A percentile compares a stretch with the other conserved stretches of the same genome.
phyloP scores from a whole-genome alignment of 2,888 invertebrate species.

The Trachelus tabidus region DNA sequence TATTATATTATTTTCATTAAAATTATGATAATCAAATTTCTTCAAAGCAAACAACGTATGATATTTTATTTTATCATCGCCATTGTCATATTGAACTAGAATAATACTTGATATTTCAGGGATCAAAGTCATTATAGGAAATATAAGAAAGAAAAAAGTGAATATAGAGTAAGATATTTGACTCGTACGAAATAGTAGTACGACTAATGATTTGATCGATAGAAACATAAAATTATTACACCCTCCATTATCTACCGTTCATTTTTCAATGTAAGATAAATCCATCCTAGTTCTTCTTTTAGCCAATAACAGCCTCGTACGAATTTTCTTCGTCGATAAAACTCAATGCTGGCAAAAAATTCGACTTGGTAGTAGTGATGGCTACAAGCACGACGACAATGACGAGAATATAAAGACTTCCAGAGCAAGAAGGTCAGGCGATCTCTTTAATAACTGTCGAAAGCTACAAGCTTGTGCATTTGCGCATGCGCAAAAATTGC shows the following conservation, averaged over 20 bases:
- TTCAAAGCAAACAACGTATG: neutral
- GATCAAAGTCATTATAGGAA: neutral
- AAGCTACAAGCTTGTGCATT: neutral
- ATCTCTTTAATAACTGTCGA: neutral
- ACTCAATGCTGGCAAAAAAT: neutral
- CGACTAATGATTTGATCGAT: neutral
- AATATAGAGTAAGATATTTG: neutral
- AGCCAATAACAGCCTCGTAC: neutral
- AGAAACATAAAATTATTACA: neutral
- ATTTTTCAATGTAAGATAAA: neutral
- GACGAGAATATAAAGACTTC: neutral
- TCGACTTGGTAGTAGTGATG: neutral
- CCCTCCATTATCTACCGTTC: neutral
- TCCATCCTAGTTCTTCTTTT: neutral
- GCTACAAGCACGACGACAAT: neutral
- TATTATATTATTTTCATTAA: conserved; percentile 19
- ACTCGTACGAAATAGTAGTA: no score
- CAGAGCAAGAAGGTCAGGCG: neutral
- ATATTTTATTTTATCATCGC: neutral
- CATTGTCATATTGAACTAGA: neutral
- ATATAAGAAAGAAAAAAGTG: neutral
- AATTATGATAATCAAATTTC: conserved; percentile 37
- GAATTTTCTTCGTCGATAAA: neutral
- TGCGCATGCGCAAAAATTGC: neutral
- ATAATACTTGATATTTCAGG: neutral